These are phyloP conservation scores for Hyperoplus lanceolatus DNA, from an alignment of 2,797 vertebrate species.

Conservation along the genomic window DNA sequence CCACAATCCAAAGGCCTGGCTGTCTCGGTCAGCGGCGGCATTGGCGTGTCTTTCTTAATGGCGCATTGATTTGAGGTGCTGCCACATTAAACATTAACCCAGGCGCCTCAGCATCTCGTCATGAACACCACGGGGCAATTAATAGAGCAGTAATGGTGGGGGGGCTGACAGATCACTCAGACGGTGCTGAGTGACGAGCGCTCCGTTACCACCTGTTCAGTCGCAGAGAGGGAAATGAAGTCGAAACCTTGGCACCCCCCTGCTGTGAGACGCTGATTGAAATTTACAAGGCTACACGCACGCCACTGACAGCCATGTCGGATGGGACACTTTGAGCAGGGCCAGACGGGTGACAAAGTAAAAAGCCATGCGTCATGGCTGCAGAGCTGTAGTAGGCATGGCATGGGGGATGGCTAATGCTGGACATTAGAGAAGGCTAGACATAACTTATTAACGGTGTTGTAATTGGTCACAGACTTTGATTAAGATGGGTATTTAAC, in stretches of 20 bases:
- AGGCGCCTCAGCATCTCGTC: constrained; percentile 65
- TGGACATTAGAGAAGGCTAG: not conserved
- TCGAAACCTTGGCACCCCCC: constrained; percentile 70
- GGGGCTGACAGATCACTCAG: constrained; percentile 66
- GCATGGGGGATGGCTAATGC: not conserved
- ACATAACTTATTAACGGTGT: constrained; percentile 22
- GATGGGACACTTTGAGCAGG: constrained; percentile 59
- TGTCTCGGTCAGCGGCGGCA: constrained; percentile 48
- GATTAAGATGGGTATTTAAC: not conserved
- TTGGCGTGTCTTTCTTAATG: constrained; percentile 74
- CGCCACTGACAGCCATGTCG: constrained; percentile 71
- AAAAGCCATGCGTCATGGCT: constrained; percentile 23
- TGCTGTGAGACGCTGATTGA: constrained; percentile 80
- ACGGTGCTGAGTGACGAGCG: constrained; percentile 70
- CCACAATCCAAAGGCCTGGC: constrained; percentile 24
- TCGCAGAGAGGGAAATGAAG: constrained; percentile 70
- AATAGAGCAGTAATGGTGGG: constrained; percentile 76
- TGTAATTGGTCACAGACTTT: not conserved
- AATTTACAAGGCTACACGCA: constrained; percentile 75
- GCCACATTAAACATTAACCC: constrained; percentile 82
- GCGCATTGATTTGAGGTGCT: constrained; percentile 78
- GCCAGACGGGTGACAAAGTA: constrained; percentile 45
- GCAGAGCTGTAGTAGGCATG: constrained; percentile 16
- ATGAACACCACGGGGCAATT: constrained; percentile 74
- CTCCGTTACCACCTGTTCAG: constrained; percentile 76